phyloP scores from a whole-genome alignment of 2,888 invertebrate genomes.

The Antheraea yamamai region DNA sequence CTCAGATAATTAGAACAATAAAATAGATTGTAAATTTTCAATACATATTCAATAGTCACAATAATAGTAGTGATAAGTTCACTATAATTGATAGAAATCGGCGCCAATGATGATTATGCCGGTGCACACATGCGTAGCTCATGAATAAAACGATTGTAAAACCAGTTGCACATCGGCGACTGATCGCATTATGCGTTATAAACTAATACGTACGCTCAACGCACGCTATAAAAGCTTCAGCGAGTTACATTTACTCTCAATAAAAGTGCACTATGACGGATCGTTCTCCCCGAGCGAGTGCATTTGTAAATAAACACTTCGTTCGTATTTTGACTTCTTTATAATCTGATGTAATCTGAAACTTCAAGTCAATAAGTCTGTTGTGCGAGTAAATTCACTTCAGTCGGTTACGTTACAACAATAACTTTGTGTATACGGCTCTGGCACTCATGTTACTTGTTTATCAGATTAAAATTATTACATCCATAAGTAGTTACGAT shows the following conservation, averaged over 20 bases:
- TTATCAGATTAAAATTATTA: not conserved
- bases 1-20: not conserved
- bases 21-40: not conserved
- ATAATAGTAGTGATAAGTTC: conserved; percentile 16
- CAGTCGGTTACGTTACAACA: conserved; percentile 25
- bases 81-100: conserved; percentile 24
- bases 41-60: not conserved
- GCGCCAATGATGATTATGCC: conserved; percentile 43
- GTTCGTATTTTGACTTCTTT: conserved; percentile 33
- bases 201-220: conserved; percentile 30
- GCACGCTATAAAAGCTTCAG: conserved; percentile 37
- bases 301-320: conserved; percentile 34
- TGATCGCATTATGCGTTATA: conserved; percentile 40
- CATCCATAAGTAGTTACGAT: not conserved
- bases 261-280: conserved; percentile 27
- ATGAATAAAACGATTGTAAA: conserved; percentile 47
- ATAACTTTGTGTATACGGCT: conserved; percentile 17
- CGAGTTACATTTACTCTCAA: conserved; percentile 23
- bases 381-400: conserved; percentile 28
- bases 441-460: not conserved
- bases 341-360: conserved; percentile 36
- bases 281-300: conserved; percentile 24
- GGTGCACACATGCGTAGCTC: conserved; percentile 42
- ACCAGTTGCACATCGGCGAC: conserved; percentile 34
- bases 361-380: conserved; percentile 35